Evolutionary conservation across 2,797 vertebrate genomes (phyloP).

Genomic region (Pipistrellus pipistrellus): DNA sequence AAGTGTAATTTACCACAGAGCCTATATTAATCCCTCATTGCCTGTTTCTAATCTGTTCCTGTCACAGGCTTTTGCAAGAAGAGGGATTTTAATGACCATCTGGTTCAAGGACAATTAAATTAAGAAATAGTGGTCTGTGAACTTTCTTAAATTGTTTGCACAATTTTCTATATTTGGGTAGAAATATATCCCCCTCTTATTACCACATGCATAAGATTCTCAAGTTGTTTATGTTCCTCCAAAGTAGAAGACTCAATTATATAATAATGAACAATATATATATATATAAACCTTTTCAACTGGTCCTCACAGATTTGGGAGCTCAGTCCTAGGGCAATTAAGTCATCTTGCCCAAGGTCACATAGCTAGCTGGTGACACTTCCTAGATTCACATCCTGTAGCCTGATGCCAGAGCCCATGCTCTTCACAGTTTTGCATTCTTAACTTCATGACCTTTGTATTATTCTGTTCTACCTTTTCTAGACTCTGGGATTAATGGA

Average conservation of each 20-base stretch:
- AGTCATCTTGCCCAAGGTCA: neutral
- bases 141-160: slow-evolving; percentile 6
- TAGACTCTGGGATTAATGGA: neutral
- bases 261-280: neutral
- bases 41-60: neutral
- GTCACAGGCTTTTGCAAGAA: neutral
- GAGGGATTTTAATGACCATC: neutral
- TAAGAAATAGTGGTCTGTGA: neutral
- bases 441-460: neutral
- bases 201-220: neutral
- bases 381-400: neutral
- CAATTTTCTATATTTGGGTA: neutral
- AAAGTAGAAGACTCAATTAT: neutral
- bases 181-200: neutral
- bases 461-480: neutral
- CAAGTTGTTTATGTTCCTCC: neutral
- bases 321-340: neutral
- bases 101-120: slow-evolving; percentile 5
- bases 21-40: neutral
- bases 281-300: neutral
- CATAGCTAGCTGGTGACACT: neutral
- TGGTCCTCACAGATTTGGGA: neutral
- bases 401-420: neutral
- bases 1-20: neutral
- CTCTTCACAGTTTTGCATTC: neutral